These are phyloP conservation scores for Drosophila peninsularis DNA, from an alignment of 2,888 invertebrate genomes.

Conservation along the genomic window DNA sequence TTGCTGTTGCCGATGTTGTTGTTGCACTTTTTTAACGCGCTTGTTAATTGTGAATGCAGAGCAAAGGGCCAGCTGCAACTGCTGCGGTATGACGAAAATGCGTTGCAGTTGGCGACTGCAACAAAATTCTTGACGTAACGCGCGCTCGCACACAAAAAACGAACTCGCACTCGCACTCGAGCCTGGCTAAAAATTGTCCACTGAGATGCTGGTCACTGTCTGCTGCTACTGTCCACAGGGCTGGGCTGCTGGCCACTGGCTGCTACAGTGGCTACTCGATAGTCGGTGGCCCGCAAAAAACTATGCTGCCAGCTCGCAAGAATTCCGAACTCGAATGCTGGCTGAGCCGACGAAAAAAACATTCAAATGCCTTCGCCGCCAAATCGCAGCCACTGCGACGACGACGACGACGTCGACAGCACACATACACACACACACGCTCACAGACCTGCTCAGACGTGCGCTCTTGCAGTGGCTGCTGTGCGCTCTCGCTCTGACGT, in stretches of 20 bases:
- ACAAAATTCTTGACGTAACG: constrained; percentile 69
- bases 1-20: constrained; percentile 25
- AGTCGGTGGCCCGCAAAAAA: constrained; percentile 70
- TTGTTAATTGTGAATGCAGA: constrained; percentile 67
- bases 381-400: constrained; percentile 70
- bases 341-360: constrained; percentile 83
- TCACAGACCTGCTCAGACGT: constrained; percentile 7
- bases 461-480: constrained; percentile 49
- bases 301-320: constrained; percentile 84
- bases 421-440: constrained; percentile 9
- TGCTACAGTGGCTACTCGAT: constrained; percentile 32
- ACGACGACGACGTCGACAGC: constrained; percentile 30
- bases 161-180: constrained; percentile 42
- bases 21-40: constrained; percentile 52
- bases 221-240: constrained; percentile 12
- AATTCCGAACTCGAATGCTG: constrained; percentile 85
- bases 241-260: constrained; percentile 14
- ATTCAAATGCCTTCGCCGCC: constrained; percentile 82
- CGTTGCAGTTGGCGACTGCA: constrained; percentile 74
- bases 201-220: constrained; percentile 27
- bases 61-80: constrained; percentile 67
- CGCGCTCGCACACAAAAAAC: constrained; percentile 37
- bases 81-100: constrained; percentile 73
- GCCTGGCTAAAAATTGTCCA: constrained; percentile 43
- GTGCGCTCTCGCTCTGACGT: constrained; percentile 53